Conservation (phyloP, 2,888 invertebrate genomes). For the Polydesmus complanatus region DNA sequence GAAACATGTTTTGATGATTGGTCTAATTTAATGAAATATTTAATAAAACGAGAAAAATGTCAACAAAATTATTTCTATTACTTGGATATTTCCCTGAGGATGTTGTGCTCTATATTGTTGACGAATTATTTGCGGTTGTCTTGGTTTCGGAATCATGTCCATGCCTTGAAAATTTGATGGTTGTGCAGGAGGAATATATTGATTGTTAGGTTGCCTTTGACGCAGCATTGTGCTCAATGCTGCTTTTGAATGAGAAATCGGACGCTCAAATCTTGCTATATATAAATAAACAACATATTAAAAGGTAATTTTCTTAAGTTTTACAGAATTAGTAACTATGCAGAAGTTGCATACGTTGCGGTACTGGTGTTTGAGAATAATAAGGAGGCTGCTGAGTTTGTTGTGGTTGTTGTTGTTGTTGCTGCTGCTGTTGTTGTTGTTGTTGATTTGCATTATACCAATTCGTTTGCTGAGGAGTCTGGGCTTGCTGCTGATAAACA, state of each 20-base stretch:
- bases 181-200: constrained; percentile 16
- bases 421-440: constrained; percentile 33
- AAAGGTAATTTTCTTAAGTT: constrained; percentile 10
- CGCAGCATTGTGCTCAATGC: constrained; percentile 19
- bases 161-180: constrained; percentile 14
- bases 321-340: not conserved
- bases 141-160: constrained; percentile 18
- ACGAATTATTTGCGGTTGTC: constrained; percentile 17
- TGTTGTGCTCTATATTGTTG: constrained; percentile 17
- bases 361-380: constrained; percentile 21
- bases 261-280: constrained; percentile 12
- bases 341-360: constrained; percentile 15
- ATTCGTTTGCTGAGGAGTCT: constrained; percentile 19
- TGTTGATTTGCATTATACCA: constrained; percentile 38
- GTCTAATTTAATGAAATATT: constrained; percentile 4
- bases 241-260: constrained; percentile 18
- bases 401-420: constrained; percentile 35
- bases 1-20: constrained; percentile 14
- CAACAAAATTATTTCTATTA: constrained; percentile 10
- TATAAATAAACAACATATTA: constrained; percentile 8
- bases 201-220: constrained; percentile 17
- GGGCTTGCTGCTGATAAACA: constrained; percentile 21
- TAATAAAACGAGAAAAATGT: not conserved
- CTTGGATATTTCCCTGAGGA: constrained; percentile 3
- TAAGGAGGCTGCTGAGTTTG: constrained; percentile 39